Conservation (phyloP, 1,140 invertebrate genomes). For the Pollicipes pollicipes region DNA sequence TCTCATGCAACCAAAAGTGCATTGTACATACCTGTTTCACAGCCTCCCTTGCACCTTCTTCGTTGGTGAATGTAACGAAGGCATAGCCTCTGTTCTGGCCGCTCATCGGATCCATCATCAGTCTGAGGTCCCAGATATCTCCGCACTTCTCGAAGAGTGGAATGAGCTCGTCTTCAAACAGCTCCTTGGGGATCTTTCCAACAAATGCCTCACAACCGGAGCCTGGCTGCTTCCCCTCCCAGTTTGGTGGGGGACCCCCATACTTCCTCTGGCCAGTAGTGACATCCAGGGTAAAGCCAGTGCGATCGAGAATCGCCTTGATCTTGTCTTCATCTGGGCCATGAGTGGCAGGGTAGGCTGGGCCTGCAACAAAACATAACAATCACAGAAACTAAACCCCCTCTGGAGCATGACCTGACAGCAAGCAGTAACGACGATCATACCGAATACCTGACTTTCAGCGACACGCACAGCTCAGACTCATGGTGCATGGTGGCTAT, state of each 20-base stretch:
- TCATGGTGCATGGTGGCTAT: too few relatives aligned
- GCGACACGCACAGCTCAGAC: too few relatives aligned
- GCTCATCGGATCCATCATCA: conserved; percentile 99
- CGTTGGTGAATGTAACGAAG: conserved; percentile 92
- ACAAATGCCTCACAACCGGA: conserved; percentile 81
- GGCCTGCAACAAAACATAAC: background rate
- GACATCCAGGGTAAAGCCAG: conserved; percentile 91
- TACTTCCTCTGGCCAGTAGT: conserved; percentile 98
- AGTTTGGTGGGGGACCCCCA: conserved; percentile 86
- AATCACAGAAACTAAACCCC: too few relatives aligned
- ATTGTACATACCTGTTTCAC: conserved; percentile 67
- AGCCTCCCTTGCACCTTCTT: conserved; percentile 77
- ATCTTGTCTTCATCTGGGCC: conserved; percentile 92
- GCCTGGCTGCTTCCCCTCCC: conserved; percentile 74
- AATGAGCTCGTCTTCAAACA: conserved; percentile 97
- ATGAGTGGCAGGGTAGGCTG: conserved; percentile 25
- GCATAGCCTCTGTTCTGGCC: conserved; percentile 95
- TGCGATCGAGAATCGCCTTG: conserved; percentile 71
- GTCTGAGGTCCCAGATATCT: conserved; percentile 88
- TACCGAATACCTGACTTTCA: too few relatives aligned
- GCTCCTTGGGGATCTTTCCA: conserved; percentile 97
- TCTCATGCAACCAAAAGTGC: too few relatives aligned
- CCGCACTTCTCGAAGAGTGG: conserved; percentile 95
- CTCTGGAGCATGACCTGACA: too few relatives aligned
- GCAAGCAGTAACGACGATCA: too few relatives aligned